phyloP scores from a whole-genome alignment of 2,797 vertebrate species.

The Megaceryle alcyon region DNA sequence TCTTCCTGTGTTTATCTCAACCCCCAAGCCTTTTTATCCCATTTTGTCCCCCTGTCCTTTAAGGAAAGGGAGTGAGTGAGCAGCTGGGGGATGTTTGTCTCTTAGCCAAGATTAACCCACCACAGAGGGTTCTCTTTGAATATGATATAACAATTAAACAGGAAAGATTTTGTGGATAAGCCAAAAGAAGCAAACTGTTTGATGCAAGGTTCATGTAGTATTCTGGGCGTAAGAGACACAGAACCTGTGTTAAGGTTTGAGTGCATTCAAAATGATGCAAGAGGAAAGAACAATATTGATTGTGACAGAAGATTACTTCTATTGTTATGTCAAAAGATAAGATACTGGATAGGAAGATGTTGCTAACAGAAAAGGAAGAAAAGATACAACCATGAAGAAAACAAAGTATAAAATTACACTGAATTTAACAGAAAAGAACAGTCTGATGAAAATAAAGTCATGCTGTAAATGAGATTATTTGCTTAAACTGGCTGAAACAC shows the following conservation, averaged over 20 bases:
- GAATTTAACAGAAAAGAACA: neutral
- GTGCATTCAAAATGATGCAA: neutral
- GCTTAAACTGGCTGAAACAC: neutral
- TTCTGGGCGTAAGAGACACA: neutral
- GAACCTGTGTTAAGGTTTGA: neutral
- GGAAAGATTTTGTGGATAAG: neutral
- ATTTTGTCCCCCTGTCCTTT: neutral
- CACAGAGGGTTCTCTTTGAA: neutral
- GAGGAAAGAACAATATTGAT: neutral
- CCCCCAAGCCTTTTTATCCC: neutral
- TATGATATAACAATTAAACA: neutral
- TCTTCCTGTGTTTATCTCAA: neutral
- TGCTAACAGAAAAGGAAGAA: neutral
- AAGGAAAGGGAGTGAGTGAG: neutral
- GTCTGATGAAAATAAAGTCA: neutral
- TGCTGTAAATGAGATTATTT: neutral
- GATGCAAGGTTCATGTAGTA: neutral
- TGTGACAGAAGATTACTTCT: neutral
- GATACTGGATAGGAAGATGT: neutral
- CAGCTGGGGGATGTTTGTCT: neutral
- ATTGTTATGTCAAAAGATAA: neutral
- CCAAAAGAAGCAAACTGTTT: neutral
- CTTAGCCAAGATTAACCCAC: neutral
- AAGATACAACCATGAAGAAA: neutral
- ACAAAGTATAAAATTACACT: neutral